Conservation (phyloP, 2,113 vertebrate genomes). For the Propithecus coquereli region DNA sequence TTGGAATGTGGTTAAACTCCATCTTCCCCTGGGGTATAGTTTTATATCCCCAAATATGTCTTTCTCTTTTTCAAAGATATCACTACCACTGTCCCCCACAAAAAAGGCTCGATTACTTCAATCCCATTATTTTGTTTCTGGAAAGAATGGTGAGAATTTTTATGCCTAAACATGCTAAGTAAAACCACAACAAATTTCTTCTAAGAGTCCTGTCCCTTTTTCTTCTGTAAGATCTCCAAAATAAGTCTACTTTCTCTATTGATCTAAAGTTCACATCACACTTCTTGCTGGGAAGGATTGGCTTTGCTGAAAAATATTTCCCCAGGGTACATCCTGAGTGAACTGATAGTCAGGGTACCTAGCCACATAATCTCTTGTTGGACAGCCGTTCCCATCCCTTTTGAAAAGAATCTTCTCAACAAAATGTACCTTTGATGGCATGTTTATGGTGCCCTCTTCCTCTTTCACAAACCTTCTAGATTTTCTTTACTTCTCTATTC, state of each 20-base stretch:
- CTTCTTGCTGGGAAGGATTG: not conserved
- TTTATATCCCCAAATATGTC: not conserved
- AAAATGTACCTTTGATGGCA: not conserved
- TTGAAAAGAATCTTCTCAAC: not conserved
- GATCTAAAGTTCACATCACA: not conserved
- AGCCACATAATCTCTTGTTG: not conserved
- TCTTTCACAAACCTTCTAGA: not conserved
- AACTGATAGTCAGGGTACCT: not conserved
- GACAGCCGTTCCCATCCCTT: not conserved
- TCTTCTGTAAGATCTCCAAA: not conserved
- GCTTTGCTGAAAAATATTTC: conserved; percentile 14
- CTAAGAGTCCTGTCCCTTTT: not conserved
- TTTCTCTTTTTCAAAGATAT: conserved; percentile 47
- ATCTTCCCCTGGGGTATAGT: not conserved
- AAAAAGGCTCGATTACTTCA: not conserved
- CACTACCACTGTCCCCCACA: not conserved
- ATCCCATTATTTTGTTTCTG: conserved; percentile 18
- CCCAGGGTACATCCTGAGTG: not conserved
- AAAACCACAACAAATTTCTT: conserved; percentile 53
- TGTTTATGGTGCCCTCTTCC: not conserved
- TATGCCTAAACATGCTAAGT: not conserved
- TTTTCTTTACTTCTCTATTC: not conserved
- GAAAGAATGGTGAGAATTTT: conserved; percentile 27
- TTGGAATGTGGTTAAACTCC: not conserved
- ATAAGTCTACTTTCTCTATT: not conserved